Base-by-base conservation (phyloP, 2,113 vertebrate species). In the Corythoichthys intestinalis region DNA sequence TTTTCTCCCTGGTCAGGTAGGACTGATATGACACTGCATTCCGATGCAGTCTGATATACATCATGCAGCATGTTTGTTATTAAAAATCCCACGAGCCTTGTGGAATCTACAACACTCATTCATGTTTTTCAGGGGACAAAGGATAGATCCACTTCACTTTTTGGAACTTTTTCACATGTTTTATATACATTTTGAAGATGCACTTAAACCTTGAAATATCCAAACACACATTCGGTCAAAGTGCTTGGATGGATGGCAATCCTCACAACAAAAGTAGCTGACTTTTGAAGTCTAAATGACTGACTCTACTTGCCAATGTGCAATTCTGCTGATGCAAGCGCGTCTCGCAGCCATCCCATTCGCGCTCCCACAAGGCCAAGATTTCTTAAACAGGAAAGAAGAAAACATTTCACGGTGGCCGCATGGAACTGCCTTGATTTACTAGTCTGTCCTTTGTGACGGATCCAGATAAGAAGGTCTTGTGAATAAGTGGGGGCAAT, bases 1-100 rank as follows among this genome's bases (percentile, higher is more conserved):
- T 61, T 85, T 75, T 77, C 74, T 79, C 53, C 75, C 84, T 71
- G 66, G 76, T 80, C 83, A 84, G 87, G 88, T 90, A 88, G 65
- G 84, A 75, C 67, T 28, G 4, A 70, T 64, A 61, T 37, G 48
- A n/a, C 39, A 64, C 20, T 11, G 20, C n/a, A 46, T 48, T 46
- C 60, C 11, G 39, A 2, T 64, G 2, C 44, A 5, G 4, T 64
- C 17, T 46, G 44, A 48, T 63, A n/a, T 44, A 63, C 39, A 46
- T 64, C 41, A n/a, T 13, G 8, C 44, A 9, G 20, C n/a, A 46
- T 63, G 60, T 20, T 63, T 63, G 39, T 46, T 39, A 58, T 58
- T 14, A 58, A 12, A 58, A 15, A 44, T 17, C 44, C 5, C n/a
- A 4, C 9, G n/a, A 10, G 41, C 11, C 6, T 28, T n/a, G 1